These are phyloP conservation scores for Oxytorus armatus DNA, from an alignment of 2,888 invertebrate genomes.

Conservation along the genomic window DNA sequence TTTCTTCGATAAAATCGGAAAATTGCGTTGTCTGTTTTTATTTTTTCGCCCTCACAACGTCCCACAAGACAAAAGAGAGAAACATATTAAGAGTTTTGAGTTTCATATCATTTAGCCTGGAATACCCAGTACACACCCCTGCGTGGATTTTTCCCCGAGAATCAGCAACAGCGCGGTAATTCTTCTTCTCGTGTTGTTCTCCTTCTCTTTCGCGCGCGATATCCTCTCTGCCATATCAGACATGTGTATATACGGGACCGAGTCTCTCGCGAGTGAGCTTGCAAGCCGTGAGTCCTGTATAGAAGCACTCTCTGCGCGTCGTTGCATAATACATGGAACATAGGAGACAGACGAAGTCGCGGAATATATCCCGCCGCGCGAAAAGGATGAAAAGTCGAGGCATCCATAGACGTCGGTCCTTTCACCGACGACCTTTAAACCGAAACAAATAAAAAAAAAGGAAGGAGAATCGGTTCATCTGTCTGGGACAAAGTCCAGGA, in stretches of 20 bases:
- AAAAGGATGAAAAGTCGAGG: slow-evolving; percentile 14
- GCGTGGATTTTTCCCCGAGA: not conserved
- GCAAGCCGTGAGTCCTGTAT: slow-evolving; percentile 64
- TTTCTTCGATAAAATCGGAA: no score
- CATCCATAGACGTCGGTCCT: slow-evolving; percentile 12
- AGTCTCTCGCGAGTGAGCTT: slow-evolving; percentile 39
- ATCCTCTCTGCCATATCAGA: no score
- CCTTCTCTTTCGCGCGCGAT: not conserved
- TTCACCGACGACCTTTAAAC: slow-evolving; percentile 57
- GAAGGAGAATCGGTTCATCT: not conserved
- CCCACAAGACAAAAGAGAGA: no score
- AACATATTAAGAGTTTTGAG: no score
- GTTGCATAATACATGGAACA: slow-evolving; percentile 75
- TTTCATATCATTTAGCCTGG: no score
- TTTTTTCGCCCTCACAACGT: no score
- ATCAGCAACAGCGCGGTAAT: not conserved
- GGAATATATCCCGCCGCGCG: slow-evolving; percentile 7
- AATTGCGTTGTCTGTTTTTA: no score
- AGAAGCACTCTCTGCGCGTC: slow-evolving; percentile 69
- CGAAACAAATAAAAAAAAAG: slow-evolving; percentile 17
- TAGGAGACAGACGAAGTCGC: slow-evolving; percentile 55
- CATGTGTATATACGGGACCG: not conserved
- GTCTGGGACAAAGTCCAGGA: slow-evolving; percentile 47
- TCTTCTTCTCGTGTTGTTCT: not conserved
- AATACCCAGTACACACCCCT: not conserved